phyloP scores from a whole-genome alignment of 2,113 vertebrate species.

The Deroptyus accipitrinus region DNA sequence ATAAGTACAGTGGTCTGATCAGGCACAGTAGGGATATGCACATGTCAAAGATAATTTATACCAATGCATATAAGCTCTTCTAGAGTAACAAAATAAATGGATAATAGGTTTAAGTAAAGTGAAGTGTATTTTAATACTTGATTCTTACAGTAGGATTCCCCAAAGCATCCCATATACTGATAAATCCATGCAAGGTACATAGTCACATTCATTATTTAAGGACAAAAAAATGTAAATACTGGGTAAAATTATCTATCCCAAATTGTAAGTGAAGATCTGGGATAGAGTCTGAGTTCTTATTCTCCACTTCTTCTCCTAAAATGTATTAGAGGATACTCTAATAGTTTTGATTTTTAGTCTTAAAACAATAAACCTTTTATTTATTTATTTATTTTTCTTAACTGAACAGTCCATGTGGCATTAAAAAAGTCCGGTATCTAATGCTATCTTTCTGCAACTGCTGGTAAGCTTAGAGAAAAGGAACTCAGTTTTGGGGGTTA shows the following conservation, averaged over 20 bases:
- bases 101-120: neutral
- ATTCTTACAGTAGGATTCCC: neutral
- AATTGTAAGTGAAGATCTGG: neutral
- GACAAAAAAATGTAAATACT: neutral
- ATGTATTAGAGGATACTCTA: neutral
- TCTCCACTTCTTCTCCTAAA: neutral
- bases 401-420: neutral
- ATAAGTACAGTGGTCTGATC: neutral
- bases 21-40: neutral
- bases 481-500: neutral
- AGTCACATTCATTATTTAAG: neutral
- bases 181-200: neutral
- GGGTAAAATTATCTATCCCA: neutral
- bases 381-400: neutral
- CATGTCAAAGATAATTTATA: neutral
- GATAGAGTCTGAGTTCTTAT: neutral
- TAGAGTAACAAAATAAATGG: constrained; percentile 12
- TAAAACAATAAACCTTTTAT: neutral
- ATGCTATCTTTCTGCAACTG: neutral
- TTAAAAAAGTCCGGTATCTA: neutral
- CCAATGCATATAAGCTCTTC: neutral
- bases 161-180: neutral
- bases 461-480: neutral
- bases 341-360: neutral
- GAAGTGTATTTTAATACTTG: neutral